Conservation (phyloP, 2,797 vertebrate species). For the Esox lucius region DNA sequence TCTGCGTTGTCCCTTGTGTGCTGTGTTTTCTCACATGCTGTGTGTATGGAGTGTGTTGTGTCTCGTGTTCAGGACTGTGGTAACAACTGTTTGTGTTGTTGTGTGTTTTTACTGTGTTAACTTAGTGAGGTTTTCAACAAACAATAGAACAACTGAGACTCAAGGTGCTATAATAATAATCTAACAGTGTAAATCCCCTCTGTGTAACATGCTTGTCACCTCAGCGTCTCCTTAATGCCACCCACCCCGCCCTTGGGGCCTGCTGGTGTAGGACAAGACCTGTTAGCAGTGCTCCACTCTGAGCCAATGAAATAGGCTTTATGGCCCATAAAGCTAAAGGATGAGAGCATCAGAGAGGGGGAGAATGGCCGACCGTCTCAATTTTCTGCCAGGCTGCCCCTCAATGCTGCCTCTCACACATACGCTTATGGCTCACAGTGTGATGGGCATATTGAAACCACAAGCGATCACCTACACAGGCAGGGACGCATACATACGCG, state of each 20-base stretch:
- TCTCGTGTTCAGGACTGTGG: not conserved
- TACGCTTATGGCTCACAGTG: slow-evolving; percentile 11
- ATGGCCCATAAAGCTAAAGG: slow-evolving; percentile 75
- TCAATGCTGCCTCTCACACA: slow-evolving; percentile 7
- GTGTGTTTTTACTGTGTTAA: too few species aligned
- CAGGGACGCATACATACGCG: not conserved
- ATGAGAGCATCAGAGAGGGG: slow-evolving; percentile 70
- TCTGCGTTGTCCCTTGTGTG: not conserved
- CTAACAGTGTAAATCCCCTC: too few species aligned
- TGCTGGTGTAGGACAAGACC: slow-evolving; percentile 64
- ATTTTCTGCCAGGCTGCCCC: slow-evolving; percentile 77
- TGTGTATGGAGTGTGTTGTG: not conserved
- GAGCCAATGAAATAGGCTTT: slow-evolving; percentile 74
- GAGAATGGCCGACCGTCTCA: slow-evolving; percentile 73
- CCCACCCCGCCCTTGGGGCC: slow-evolving; percentile 17
- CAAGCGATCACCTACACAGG: not conserved
- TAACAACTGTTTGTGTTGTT: too few species aligned
- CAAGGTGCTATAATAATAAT: too few species aligned
- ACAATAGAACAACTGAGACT: too few species aligned
- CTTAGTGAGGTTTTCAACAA: too few species aligned
- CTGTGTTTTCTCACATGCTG: not conserved
- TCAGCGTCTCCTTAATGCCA: not conserved
- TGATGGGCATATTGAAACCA: slow-evolving; percentile 34
- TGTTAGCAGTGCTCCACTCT: slow-evolving; percentile 73
- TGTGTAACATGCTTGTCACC: not conserved